Conservation (phyloP, 2,113 vertebrate genomes). For the Saccopteryx bilineata region DNA sequence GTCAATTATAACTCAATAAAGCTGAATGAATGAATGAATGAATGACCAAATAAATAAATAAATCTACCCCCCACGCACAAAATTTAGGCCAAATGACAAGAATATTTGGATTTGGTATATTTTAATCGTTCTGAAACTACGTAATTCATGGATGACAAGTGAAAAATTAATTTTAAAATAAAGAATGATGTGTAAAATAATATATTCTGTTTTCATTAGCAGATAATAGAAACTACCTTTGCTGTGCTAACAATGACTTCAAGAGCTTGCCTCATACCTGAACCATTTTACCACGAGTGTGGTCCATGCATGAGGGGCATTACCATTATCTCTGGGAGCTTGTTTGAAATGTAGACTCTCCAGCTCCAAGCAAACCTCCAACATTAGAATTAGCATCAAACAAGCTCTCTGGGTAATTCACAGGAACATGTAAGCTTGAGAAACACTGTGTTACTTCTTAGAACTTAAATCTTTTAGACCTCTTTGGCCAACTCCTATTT, state of each 20-base stretch:
- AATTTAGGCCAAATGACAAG: not conserved
- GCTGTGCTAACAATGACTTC: not conserved
- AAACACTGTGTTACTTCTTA: constrained; percentile 1
- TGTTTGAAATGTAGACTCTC: not conserved
- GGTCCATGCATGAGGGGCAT: not conserved
- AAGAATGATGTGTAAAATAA: not conserved
- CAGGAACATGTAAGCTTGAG: not conserved
- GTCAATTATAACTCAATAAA: not conserved
- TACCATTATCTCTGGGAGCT: not conserved
- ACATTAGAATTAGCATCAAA: not conserved
- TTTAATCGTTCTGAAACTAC: not conserved
- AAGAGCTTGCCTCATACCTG: not conserved
- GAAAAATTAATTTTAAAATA: constrained; percentile 29
- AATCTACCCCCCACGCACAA: not conserved
- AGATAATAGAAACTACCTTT: not conserved
- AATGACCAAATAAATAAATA: not conserved
- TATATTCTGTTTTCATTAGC: not conserved
- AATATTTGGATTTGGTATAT: not conserved
- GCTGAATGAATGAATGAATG: not conserved
- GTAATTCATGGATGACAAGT: not conserved
- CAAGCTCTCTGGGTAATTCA: not conserved
- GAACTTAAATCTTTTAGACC: not conserved
- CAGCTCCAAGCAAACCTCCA: not conserved
- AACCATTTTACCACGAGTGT: not conserved
- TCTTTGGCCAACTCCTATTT: not conserved